Base-by-base conservation (phyloP, 2,797 vertebrate species). In the Alosa sapidissima region DNA sequence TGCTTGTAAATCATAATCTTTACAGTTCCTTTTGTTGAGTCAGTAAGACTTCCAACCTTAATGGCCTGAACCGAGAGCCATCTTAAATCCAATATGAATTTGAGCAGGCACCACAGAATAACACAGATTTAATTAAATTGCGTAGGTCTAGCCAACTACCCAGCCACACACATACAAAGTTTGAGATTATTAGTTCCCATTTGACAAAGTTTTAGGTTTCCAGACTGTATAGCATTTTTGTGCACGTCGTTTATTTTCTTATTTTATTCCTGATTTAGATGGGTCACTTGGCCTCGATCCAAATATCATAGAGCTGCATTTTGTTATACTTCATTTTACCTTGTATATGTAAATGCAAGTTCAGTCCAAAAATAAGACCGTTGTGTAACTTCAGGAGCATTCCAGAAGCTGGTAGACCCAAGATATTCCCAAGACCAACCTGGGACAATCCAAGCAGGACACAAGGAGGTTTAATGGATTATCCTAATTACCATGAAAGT, bases 71-170 rank as follows among this genome's bases (percentile, higher is more conserved):
- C 72, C 16, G 14, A 21, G 60, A 51, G 65, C 16, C 83, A 11
- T 55, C 24, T 6, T 45, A 86, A 60, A 86, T 83, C 48, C 72
- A 87, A 81, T 83, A 82, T 83, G 87, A 90, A 87, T 58, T 83
- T 51, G 75, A 82, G 83, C 68, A 86, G 81, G 81, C 81, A 81
- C 81, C 55, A 36, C 65, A 83, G 51, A 60, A 60, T 86, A 88
- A 81, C 85, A 88, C 52, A 68, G 81, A 85, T 88, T 85, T 89
- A 87, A 90, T 88, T 87, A 85, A 88, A 87, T 87, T 81, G 84
- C 48, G 78, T 36, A 85, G 49, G 81, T 87, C 86, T 82, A 36
- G 51, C 68, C 81, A 82, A 88, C 87, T 88, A 83, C 85, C 85
- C 55, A 85, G 85, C 36, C 78, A 75, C 3, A 49, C 65, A 78